phyloP scores from a whole-genome alignment of 2,113 vertebrate genomes.

The Psammodynastes pulverulentus region DNA sequence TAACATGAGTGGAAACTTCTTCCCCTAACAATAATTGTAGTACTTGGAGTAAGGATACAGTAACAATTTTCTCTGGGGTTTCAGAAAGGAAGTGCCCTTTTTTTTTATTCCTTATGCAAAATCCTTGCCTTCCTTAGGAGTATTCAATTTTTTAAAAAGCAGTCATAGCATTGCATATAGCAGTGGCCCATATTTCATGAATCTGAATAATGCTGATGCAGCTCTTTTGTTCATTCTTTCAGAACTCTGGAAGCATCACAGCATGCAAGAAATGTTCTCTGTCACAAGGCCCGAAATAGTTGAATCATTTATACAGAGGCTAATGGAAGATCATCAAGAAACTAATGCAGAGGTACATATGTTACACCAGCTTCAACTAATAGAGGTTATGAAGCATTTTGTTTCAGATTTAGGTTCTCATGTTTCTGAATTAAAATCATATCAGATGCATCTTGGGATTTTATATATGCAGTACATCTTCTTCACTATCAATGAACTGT shows the following conservation, averaged over 20 bases:
- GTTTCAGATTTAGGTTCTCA: neutral
- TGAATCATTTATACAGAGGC: constrained; percentile 70
- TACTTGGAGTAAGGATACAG: neutral
- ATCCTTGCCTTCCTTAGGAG: neutral
- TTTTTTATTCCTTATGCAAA: neutral
- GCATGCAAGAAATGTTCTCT: constrained; percentile 71
- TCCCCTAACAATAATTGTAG: neutral
- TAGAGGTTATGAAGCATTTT: neutral
- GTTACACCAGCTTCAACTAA: no score
- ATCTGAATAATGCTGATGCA: neutral
- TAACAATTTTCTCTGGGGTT: neutral
- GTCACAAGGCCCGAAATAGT: constrained; percentile 63
- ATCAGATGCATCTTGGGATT: neutral
- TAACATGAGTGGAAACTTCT: neutral
- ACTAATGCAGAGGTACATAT: constrained; percentile 62
- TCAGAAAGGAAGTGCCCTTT: neutral
- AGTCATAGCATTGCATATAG: neutral
- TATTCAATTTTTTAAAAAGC: neutral
- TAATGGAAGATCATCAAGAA: constrained; percentile 71
- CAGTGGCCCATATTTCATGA: neutral
- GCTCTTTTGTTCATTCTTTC: neutral
- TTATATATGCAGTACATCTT: neutral
- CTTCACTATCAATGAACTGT: neutral
- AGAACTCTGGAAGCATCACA: constrained; percentile 75
- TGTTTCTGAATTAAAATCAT: neutral